These are phyloP conservation scores for Megaustenia siamemsis DNA, from an alignment of 2,888 invertebrate genomes.

Conservation along the genomic window DNA sequence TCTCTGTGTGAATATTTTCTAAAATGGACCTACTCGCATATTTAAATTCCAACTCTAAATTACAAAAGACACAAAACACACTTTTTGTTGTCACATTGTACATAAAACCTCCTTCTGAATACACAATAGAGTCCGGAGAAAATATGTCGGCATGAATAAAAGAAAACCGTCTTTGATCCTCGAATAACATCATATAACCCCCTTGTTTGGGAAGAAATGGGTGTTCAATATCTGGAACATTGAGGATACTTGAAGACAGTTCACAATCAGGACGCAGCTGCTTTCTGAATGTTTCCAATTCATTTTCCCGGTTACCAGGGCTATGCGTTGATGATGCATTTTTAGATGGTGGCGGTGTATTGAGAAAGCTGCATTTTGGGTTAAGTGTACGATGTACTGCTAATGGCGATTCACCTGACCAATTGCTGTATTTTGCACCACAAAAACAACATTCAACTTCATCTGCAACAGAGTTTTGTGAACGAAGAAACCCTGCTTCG, in stretches of 20 bases:
- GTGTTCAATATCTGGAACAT: slow-evolving; percentile 39
- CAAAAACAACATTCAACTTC: slow-evolving; percentile 54
- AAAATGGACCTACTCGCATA: slow-evolving; percentile 26
- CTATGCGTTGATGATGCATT: background rate
- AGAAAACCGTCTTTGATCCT: slow-evolving; percentile 50
- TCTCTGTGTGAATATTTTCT: slow-evolving; percentile 32
- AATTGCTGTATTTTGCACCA: slow-evolving; percentile 48
- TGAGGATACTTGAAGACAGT: slow-evolving; percentile 13
- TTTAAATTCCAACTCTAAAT: slow-evolving; percentile 34
- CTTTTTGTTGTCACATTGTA: slow-evolving; percentile 34
- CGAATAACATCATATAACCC: slow-evolving; percentile 53
- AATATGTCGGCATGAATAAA: slow-evolving; percentile 31
- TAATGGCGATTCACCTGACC: slow-evolving; percentile 55
- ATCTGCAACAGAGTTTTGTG: slow-evolving; percentile 23
- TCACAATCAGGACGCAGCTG: slow-evolving; percentile 15
- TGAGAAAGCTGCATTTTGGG: slow-evolving; percentile 50
- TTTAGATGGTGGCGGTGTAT: slow-evolving; percentile 32
- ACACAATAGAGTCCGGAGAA: slow-evolving; percentile 37
- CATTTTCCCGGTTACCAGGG: slow-evolving; percentile 4
- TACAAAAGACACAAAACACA: slow-evolving; percentile 55
- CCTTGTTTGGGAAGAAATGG: slow-evolving; percentile 52
- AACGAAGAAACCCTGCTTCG: slow-evolving; percentile 53
- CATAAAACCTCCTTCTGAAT: slow-evolving; percentile 52
- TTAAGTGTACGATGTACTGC: slow-evolving; percentile 55
- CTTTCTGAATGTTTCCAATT: slow-evolving; percentile 20